Percentiles rank a stretch among this genome's conserved stretches.
Evolutionary conservation across 2,797 vertebrate genomes (phyloP).

Genomic region (Chromis chromis): DNA sequence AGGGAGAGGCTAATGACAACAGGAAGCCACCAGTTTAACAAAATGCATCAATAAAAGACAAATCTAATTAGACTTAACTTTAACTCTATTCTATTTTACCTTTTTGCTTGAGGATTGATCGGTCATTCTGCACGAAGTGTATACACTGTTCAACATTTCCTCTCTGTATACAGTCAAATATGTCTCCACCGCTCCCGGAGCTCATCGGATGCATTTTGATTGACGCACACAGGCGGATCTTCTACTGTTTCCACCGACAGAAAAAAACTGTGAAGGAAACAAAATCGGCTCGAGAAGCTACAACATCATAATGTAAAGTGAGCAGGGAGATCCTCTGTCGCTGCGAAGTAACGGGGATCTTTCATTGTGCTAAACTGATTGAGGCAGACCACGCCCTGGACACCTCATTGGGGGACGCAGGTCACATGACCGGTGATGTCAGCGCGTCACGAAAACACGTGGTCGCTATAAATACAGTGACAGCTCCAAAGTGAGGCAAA

Average conservation of each 20-base stretch:
- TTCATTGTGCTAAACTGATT: conserved; percentile 56
- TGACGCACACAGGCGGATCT: not conserved
- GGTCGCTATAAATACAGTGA: conserved; percentile 28
- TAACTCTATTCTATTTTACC: conserved; percentile 67
- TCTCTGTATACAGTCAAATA: conserved; percentile 84
- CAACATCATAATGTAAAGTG: conserved; percentile 34
- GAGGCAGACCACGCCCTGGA: conserved; percentile 65
- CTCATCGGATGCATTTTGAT: conserved; percentile 73
- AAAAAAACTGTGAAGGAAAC: conserved; percentile 32
- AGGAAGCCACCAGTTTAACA: conserved; percentile 13
- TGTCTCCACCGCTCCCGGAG: conserved; percentile 67
- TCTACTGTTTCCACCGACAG: conserved; percentile 1
- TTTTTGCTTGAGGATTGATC: conserved; percentile 76
- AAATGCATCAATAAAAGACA: not conserved
- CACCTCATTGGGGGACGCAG: conserved; percentile 42
- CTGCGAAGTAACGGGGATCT: conserved; percentile 33
- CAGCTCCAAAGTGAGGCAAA: not conserved
- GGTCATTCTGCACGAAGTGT: conserved; percentile 77
- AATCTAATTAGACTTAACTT: too few species aligned
- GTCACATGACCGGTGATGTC: conserved; percentile 45
- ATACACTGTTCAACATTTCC: conserved; percentile 81
- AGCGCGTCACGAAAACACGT: conserved; percentile 16
- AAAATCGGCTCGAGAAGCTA: conserved; percentile 28
- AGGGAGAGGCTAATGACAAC: not conserved
- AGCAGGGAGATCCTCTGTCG: conserved; percentile 36